Evolutionary conservation across 2,797 vertebrate species (phyloP).

Genomic region (Mus caroli): DNA sequence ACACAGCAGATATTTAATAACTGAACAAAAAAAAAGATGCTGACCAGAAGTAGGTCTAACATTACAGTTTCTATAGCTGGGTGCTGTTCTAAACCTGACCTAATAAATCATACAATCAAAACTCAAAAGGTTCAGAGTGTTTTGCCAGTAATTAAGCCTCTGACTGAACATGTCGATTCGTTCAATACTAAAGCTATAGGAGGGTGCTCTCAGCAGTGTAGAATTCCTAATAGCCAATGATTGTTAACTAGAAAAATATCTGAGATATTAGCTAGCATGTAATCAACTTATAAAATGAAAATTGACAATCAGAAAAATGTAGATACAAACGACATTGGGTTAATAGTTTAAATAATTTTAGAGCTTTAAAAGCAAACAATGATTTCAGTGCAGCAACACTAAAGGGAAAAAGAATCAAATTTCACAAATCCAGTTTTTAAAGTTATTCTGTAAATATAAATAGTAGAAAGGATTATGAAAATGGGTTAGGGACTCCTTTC

Average conservation of each 20-base stretch:
- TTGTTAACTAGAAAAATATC: not conserved
- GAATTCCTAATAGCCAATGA: not conserved
- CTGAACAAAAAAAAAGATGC: not conserved
- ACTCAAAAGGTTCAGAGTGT: not conserved
- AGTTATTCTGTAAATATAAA: not conserved
- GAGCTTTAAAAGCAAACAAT: not conserved
- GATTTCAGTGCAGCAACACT: not conserved
- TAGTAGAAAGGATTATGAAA: not conserved
- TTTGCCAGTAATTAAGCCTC: not conserved
- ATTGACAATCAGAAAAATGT: not conserved
- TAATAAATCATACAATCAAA: not conserved
- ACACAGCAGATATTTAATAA: not conserved
- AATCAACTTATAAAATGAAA: not conserved
- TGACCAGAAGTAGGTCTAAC: not conserved
- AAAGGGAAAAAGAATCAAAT: not conserved
- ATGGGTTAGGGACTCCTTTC: not conserved
- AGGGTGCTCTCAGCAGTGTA: not conserved
- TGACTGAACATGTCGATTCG: not conserved
- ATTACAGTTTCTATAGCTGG: not conserved
- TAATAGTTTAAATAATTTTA: not conserved
- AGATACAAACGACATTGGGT: accelerated
- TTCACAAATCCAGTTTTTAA: not conserved
- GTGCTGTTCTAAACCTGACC: not conserved
- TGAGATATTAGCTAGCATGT: not conserved
- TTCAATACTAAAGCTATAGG: not conserved